Percentiles rank a stretch among this genome's conserved stretches.
phyloP scores from a whole-genome alignment of 35 echinoderm and acorn worm genomes.

The Anneissia japonica region DNA sequence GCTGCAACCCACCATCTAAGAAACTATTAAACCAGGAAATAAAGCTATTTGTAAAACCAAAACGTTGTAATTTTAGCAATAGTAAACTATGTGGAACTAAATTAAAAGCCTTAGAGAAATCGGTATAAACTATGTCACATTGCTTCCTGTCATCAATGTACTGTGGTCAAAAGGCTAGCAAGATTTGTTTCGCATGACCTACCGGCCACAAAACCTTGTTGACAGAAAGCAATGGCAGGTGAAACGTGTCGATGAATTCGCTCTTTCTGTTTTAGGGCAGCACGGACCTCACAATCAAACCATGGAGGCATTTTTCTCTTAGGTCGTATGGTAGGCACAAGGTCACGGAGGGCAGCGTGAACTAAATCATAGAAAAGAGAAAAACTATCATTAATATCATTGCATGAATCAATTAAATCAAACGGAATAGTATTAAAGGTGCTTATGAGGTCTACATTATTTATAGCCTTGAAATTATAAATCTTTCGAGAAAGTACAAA shows the following conservation, averaged over 20 bases:
- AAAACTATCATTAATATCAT: neutral
- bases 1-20: neutral
- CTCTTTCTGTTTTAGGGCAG: slow-evolving; percentile 4
- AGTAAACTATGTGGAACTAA: neutral
- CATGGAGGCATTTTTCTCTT: neutral
- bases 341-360: neutral
- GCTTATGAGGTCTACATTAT: neutral
- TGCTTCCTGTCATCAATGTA: neutral
- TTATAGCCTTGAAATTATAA: neutral
- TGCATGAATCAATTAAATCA: neutral
- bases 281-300: neutral
- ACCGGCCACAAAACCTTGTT: no score
- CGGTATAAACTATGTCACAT: neutral
- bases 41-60: neutral
- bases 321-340: slow-evolving; percentile 12
- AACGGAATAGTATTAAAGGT: slow-evolving; percentile 7
- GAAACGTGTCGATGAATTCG: neutral
- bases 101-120: neutral
- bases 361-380: slow-evolving; percentile 10
- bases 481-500: neutral
- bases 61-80: neutral
- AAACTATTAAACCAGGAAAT: neutral
- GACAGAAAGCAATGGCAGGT: no score
- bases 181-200: no score
- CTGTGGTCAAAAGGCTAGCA: no score